Percentiles rank a stretch among this genome's conserved stretches.
Evolutionary conservation across 1,140 invertebrate genomes (phyloP).

Genomic region (Ectropis grisescens): DNA sequence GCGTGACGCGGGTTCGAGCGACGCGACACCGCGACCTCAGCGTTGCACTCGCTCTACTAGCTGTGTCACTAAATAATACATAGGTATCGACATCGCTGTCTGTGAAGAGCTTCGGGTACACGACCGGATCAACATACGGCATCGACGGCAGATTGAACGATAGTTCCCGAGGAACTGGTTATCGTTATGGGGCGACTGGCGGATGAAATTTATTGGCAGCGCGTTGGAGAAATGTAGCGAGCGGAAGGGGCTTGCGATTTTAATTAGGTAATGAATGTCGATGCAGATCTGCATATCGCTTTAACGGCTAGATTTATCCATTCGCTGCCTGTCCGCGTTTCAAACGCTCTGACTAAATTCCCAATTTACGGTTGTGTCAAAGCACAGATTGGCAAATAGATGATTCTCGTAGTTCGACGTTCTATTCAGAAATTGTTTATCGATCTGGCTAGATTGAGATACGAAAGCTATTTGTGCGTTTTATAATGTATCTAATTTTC

Average conservation of each 20-base stretch:
- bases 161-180: constrained; percentile 69
- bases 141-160: constrained; percentile 68
- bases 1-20: constrained; percentile 22
- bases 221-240: constrained; percentile 67
- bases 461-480: no score
- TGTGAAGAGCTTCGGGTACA: constrained; percentile 62
- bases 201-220: constrained; percentile 69
- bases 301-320: constrained; percentile 64
- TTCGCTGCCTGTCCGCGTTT: constrained; percentile 45
- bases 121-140: constrained; percentile 67
- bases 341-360: constrained; percentile 38
- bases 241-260: constrained; percentile 67
- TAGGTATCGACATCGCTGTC: constrained; percentile 61
- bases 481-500: no score
- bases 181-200: constrained; percentile 68
- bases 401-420: neutral
- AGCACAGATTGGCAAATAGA: constrained; percentile 15
- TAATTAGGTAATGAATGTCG: constrained; percentile 70
- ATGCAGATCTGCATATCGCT: constrained; percentile 67
- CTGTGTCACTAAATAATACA: constrained; percentile 65
- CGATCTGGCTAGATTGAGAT: no score
- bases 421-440: no score
- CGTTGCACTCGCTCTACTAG: constrained; percentile 27
- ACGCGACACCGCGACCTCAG: constrained; percentile 18
- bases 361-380: constrained; percentile 32